phyloP scores from a whole-genome alignment of 2,888 invertebrate genomes.

The Cheilosia urbana region DNA sequence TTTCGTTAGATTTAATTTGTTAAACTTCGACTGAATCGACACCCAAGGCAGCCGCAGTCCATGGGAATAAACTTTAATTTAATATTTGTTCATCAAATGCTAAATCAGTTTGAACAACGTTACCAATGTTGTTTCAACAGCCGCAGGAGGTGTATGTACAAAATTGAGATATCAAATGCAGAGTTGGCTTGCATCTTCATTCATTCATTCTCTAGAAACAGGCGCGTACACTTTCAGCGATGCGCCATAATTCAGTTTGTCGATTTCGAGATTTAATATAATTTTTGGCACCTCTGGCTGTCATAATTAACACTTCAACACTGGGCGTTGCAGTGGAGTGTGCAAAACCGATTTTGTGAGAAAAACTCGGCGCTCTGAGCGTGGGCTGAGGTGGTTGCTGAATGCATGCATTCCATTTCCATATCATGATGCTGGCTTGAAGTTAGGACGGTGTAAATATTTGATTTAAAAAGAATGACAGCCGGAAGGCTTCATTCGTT shows the following conservation, averaged over 20 bases:
- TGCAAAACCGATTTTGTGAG: conserved; percentile 62
- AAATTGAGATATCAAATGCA: conserved; percentile 71
- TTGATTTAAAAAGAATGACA: conserved; percentile 57
- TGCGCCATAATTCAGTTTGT: conserved; percentile 64
- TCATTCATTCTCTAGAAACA: conserved; percentile 5
- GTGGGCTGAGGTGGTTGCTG: conserved; percentile 36
- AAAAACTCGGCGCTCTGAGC: conserved; percentile 16
- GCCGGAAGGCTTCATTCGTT: conserved; percentile 17
- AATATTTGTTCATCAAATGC: conserved; percentile 71
- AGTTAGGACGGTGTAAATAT: conserved; percentile 59
- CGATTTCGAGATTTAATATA: conserved; percentile 64
- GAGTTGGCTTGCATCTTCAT: not conserved
- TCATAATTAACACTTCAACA: conserved; percentile 74
- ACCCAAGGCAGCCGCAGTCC: conserved; percentile 45
- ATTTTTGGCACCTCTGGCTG: conserved; percentile 74
- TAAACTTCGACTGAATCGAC: conserved; percentile 19
- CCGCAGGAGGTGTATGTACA: conserved; percentile 21
- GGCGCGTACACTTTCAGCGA: not conserved
- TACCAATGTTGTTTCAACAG: conserved; percentile 60
- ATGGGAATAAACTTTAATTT: conserved; percentile 65
- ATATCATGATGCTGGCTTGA: conserved; percentile 5
- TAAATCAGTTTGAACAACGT: conserved; percentile 57
- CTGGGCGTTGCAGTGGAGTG: conserved; percentile 51
- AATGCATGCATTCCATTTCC: not conserved
- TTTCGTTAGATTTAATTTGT: conserved; percentile 38